Percentiles rank a stretch among this genome's conserved stretches.
These are phyloP conservation scores for Styela clava DNA, from an alignment of 23 tunicate genomes.

Conservation along the genomic window DNA sequence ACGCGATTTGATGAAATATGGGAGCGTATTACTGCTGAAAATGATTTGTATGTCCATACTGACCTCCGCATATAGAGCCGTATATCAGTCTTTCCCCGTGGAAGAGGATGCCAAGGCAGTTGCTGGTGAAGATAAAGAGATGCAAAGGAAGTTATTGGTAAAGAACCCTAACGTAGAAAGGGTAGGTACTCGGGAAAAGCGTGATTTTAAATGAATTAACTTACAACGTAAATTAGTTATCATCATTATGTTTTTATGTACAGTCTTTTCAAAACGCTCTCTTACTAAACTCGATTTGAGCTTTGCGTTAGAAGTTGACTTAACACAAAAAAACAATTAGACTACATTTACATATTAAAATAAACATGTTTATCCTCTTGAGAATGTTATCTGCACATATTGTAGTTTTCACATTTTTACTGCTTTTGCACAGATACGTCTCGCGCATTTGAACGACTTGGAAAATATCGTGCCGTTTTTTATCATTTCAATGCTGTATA, in stretches of 20 bases:
- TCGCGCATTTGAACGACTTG: constrained; percentile 78
- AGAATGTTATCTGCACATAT: too few relatives aligned
- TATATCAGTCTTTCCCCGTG: not conserved
- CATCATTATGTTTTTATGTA: too few relatives aligned
- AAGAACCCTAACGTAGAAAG: constrained; percentile 42
- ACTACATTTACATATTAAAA: too few relatives aligned
- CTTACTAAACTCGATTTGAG: too few relatives aligned
- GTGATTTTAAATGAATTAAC: too few relatives aligned
- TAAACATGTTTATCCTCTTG: too few relatives aligned
- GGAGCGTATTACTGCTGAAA: constrained; percentile 9
- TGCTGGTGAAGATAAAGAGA: constrained; percentile 33
- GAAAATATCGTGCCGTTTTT: constrained; percentile 81
- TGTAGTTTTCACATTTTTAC: too few relatives aligned
- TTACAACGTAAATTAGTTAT: too few relatives aligned
- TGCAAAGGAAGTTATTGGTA: constrained; percentile 23
- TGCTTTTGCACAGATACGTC: constrained; percentile 42
- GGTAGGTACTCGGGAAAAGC: constrained; percentile 7
- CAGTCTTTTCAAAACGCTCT: too few relatives aligned
- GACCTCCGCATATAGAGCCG: constrained; percentile 26
- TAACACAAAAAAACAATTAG: too few relatives aligned
- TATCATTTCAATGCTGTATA: constrained; percentile 39
- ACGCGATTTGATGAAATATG: constrained; percentile 32
- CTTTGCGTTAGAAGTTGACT: too few relatives aligned
- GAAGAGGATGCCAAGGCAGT: constrained; percentile 48
- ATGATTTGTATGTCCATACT: constrained; percentile 24